Conservation (phyloP, 2,888 invertebrate genomes). For the Deilephila porcellus region DNA sequence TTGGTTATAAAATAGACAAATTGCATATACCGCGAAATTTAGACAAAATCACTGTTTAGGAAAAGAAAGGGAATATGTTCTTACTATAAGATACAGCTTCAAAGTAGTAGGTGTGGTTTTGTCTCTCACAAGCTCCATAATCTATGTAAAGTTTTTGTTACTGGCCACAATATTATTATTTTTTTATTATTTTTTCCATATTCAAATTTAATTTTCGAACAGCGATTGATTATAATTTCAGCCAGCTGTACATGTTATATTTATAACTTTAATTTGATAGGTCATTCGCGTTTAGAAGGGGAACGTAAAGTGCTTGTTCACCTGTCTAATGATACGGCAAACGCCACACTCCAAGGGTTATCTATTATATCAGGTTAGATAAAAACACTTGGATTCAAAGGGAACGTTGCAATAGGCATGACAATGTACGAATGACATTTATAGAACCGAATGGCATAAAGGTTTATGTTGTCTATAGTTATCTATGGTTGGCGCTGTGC, state of each 20-base stretch:
- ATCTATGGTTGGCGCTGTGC: constrained; percentile 10
- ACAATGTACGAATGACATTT: constrained; percentile 24
- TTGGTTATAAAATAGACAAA: not conserved
- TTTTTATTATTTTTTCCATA: too few relatives aligned
- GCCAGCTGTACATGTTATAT: too few relatives aligned
- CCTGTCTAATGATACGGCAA: constrained; percentile 12
- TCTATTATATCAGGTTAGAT: constrained; percentile 26
- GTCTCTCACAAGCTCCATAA: not conserved
- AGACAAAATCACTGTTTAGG: too few relatives aligned
- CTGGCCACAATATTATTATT: too few relatives aligned
- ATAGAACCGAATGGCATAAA: constrained; percentile 15
- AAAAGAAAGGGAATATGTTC: too few relatives aligned
- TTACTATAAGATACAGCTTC: too few relatives aligned
- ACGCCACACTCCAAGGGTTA: constrained; percentile 12
- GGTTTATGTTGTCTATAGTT: constrained; percentile 23
- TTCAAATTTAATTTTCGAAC: not conserved
- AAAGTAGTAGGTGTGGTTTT: too few relatives aligned
- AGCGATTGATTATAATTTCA: not conserved
- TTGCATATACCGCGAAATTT: too few relatives aligned
- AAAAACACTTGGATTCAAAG: constrained; percentile 26
- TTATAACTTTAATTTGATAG: not conserved
- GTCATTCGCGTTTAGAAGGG: not conserved
- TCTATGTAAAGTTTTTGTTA: not conserved
- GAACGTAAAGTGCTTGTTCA: constrained; percentile 7
- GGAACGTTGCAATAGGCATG: constrained; percentile 15